Base-by-base conservation (phyloP, 2,888 invertebrate species). In the Rotaria magnacalcarata region DNA sequence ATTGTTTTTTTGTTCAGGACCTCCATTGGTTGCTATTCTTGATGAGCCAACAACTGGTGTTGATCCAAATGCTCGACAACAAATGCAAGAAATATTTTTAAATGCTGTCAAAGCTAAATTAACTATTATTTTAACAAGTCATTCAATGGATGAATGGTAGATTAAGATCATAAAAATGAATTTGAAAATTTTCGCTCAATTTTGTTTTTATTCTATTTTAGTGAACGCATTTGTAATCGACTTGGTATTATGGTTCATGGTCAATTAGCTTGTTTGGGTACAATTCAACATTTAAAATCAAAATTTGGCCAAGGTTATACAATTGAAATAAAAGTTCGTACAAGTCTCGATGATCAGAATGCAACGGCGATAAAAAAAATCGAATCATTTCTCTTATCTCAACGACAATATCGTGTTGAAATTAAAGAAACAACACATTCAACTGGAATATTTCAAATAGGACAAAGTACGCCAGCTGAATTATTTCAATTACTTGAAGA, bases 141-240 rank as follows among this genome's bases (percentile, higher is more conserved):
- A 91, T 67, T 67, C 67, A 34, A 95, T 95, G 95, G 95, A 95
- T 90, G 95, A 95, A 92, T 95, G 56, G 56, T 56, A 56, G 6
- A 10, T 6, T 14, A 24, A 10, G 3, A 7, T 54, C 50, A 14
- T 50, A 56, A 24, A 56, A 24, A 24, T 1, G 14, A 52, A 11
- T 3, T 52, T 52, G 16, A 16, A 52, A 16, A 16, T 3, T 16
- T 16, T 52, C 16, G 14, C 8, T 4, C 52, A 14, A 52, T 52
- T 16, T 52, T 52, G 16, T 52, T 52, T 11, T 1, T 16, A 14
- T 52, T 52, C 14, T 52, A 8, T 56, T 56, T 8, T 56, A 56
- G 95, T 92, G 95, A 95, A 90, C 94, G 94, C 54, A 92, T 95
- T 43, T 92, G 92, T 88, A 90, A 90, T 21, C 88, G 90, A 60